Evolutionary conservation across 2,888 invertebrate genomes (phyloP), one percentile per base, ranked within the genome.

Genomic region (Galeruca laticollis): DNA sequence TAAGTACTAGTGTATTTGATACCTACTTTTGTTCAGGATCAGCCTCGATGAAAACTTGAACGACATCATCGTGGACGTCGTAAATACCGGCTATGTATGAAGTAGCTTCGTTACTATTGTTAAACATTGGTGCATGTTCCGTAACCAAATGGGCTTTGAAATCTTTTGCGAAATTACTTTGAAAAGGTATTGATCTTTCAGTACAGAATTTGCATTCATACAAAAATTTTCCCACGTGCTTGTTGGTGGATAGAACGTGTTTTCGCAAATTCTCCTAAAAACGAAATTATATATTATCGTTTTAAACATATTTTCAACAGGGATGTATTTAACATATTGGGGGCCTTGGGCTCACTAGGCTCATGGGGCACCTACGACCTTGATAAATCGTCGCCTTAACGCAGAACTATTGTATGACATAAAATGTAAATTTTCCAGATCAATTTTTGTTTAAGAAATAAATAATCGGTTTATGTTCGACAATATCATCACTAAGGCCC

Each of bases 201-300:
- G 75, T 77, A 82, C 95, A 95, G 60, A 88, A 86, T 64, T 88
- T 87, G 82, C 97, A 97, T 70, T 92, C 90, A 85, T 96, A 97
- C 51, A 97, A 88, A 69, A 86, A 90, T 80, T 92, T 89, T 1
- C 94, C 94, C 0, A 89, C 89, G 86, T 97, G 97, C 62, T 92
- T 91, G 66, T 89, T 91, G 10, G 94, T 94, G 40, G 90, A 90
- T 0, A 95, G 86, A 1, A 95, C 91, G 85, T 97, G 97, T 81
- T 96, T 96, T 4, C 96, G 89, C 11, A 97, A 89, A 83, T 96
- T 97, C 83, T 96, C 96, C 92, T 94, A 84, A 20, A 75, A 70
- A 31, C 20, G 15, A n/a, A 85, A 84, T 70, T 62, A 69, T 64
- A 4, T 57, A 43, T 15, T 43, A 54, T 43, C 13, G 15, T 13